phyloP scores from a whole-genome alignment of 2,888 invertebrate species.

The Epinotia brunnichana region DNA sequence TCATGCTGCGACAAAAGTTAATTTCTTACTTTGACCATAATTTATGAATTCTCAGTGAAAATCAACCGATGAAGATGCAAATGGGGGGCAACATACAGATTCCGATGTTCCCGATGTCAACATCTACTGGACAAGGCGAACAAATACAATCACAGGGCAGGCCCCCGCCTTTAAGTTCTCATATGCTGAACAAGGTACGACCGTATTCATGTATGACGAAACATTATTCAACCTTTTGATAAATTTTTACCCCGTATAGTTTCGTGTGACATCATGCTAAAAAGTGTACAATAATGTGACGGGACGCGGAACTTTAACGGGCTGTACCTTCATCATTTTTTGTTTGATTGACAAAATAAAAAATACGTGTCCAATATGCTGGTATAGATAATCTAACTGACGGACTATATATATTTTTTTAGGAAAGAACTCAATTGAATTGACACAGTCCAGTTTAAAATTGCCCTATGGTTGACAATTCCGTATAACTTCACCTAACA shows the following conservation, averaged over 20 bases:
- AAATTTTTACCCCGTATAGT: too few relatives aligned
- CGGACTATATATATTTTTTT: too few relatives aligned
- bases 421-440: too few relatives aligned
- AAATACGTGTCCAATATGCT: too few relatives aligned
- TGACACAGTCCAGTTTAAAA: too few relatives aligned
- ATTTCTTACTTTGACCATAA: background rate
- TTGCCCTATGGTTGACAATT: too few relatives aligned
- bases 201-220: background rate
- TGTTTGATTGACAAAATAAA: too few relatives aligned
- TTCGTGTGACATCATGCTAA: too few relatives aligned
- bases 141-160: constrained; percentile 69
- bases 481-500: background rate
- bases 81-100: constrained; percentile 84
- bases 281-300: too few relatives aligned
- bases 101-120: constrained; percentile 87
- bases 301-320: too few relatives aligned
- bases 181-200: constrained; percentile 86
- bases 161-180: constrained; percentile 83
- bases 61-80: constrained; percentile 85
- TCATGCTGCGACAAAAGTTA: background rate
- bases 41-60: constrained; percentile 78
- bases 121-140: constrained; percentile 71
- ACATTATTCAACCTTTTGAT: background rate
- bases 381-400: too few relatives aligned
- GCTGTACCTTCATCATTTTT: too few relatives aligned